These are phyloP conservation scores for Oreotrochilus melanogaster DNA, from an alignment of 2,113 vertebrate genomes.

Conservation along the genomic window DNA sequence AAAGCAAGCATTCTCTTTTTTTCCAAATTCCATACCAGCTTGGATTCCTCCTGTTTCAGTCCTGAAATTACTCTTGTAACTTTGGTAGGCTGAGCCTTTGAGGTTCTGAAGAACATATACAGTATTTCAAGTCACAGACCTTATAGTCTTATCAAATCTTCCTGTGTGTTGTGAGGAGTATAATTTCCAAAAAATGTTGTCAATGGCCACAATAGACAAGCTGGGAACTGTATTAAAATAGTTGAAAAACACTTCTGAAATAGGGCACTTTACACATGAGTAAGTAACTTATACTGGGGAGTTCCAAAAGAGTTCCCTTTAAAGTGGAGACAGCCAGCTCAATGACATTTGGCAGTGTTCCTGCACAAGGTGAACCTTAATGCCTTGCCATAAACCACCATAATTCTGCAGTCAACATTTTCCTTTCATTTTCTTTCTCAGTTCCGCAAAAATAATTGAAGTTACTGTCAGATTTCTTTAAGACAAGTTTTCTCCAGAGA, in stretches of 20 bases:
- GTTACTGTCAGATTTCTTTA: background rate
- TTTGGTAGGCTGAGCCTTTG: background rate
- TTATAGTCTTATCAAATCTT: background rate
- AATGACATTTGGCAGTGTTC: background rate
- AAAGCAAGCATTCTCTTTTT: background rate
- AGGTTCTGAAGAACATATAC: background rate
- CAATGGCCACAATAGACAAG: background rate
- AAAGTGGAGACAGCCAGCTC: background rate
- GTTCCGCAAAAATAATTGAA: background rate
- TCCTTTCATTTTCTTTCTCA: background rate
- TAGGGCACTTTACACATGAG: background rate
- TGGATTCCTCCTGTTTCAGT: background rate
- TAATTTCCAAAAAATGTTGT: background rate
- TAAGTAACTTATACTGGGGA: background rate
- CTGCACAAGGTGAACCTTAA: background rate
- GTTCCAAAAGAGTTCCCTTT: background rate
- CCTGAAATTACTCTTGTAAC: background rate
- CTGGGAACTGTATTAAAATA: background rate
- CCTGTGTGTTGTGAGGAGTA: background rate
- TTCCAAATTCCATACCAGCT: background rate
- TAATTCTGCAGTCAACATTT: background rate
- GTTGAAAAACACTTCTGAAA: background rate
- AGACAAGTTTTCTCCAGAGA: accelerated
- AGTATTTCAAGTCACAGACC: background rate
- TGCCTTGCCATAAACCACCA: background rate